Evolutionary conservation across 2,888 invertebrate genomes (phyloP), one percentile per base, ranked within the genome.

Genomic region (Cheilosia grossa): DNA sequence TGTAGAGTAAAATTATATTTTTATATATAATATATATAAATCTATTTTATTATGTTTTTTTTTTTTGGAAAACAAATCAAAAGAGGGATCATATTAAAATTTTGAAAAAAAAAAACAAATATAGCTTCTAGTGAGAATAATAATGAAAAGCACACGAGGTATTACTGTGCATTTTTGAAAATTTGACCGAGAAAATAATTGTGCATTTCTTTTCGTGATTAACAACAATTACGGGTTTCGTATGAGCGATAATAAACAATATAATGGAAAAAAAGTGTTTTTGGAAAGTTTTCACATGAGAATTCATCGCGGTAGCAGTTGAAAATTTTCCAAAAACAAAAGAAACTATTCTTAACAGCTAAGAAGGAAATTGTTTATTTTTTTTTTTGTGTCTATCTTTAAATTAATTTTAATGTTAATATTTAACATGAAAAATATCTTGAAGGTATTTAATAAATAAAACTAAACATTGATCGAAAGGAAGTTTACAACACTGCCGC

Each of bases 151-250:
- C 73, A 79, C 33, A 64, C 24, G 30, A 72, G 47, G 59, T 63
- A 58, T 63, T 64, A 54, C 64, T 49, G 70, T 66, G 70, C 53
- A 56, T 54, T 72, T 83, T 83, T 79, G 78, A 79, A 83, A 80
- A 83, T 83, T 83, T 83, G 83, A 83, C 83, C 63, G 40, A 80
- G 83, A 83, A 83, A 83, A 83, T 83, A 83, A 83, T 83, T 83
- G 83, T 83, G 83, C 80, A 75, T 42, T 74, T 79, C 49, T 69
- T 54, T 72, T 30, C 33, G 72, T 78, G 72, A 78, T 82, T 78
- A 61, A 78, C 66, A 82, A 82, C 66, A 78, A 49, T 82, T 67
- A 81, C 27, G 13, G 40, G 51, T 0, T 47, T 47, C 17, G 10
- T 59, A 44, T 56, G 15, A 40, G 27, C n/a, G n/a, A 58, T 54